Conservation (phyloP, 2,113 vertebrate genomes). For the Ptilorrhoa leucosticta region DNA sequence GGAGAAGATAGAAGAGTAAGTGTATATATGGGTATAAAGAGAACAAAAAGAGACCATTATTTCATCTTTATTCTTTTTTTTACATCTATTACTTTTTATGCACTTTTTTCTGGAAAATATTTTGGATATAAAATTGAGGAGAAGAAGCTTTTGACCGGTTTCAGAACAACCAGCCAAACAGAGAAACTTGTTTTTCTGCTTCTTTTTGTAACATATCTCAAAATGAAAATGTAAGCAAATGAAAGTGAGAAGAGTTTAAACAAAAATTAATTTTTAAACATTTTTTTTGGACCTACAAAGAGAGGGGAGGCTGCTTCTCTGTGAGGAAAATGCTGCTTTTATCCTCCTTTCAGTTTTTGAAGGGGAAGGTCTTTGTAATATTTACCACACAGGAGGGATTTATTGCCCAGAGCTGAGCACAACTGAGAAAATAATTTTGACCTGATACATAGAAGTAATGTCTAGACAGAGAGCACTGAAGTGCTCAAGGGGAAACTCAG, state of each 20-base stretch:
- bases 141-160: not conserved
- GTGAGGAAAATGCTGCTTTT: not conserved
- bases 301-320: not conserved
- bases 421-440: conserved; percentile 17
- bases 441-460: not conserved
- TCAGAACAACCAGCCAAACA: not conserved
- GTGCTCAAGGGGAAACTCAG: conserved; percentile 35
- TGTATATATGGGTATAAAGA: not conserved
- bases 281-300: not conserved
- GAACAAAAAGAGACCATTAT: not conserved
- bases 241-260: not conserved
- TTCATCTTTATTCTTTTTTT: not conserved
- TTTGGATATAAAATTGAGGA: not conserved
- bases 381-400: conserved; percentile 2
- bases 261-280: not conserved
- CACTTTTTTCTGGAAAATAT: not conserved
- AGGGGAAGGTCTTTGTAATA: not conserved
- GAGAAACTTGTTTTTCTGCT: conserved; percentile 8
- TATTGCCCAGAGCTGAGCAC: conserved; percentile 3
- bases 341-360: not conserved
- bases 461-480: conserved; percentile 47
- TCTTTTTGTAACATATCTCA: not conserved
- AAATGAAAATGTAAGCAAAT: not conserved
- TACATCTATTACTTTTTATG: not conserved
- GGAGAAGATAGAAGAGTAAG: not conserved